These are phyloP conservation scores for Pogonocichla stellata DNA, from an alignment of 2,113 vertebrate genomes.

Conservation along the genomic window DNA sequence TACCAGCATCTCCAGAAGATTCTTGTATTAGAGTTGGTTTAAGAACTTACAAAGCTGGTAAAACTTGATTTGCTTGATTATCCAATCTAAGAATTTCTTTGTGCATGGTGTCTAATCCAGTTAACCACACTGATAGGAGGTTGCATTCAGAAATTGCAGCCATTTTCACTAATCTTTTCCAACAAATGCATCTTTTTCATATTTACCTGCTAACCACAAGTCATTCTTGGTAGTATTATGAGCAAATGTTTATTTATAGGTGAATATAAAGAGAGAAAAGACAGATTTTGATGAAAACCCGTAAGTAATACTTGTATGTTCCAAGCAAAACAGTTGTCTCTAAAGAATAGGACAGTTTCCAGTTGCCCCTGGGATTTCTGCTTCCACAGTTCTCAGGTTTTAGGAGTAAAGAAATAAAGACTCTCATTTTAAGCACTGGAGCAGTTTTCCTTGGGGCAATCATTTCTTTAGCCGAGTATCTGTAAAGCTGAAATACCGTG, in stretches of 20 bases:
- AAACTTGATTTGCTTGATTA: background rate
- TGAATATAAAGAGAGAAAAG: background rate
- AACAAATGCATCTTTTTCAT: background rate
- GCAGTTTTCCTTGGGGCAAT: background rate
- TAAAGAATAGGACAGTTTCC: background rate
- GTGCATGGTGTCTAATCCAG: background rate
- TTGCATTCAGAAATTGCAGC: background rate
- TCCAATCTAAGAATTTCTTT: background rate
- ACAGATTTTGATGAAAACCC: background rate
- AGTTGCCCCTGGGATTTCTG: background rate
- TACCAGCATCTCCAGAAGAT: background rate
- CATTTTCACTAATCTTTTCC: background rate
- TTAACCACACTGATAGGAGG: background rate
- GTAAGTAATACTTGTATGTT: background rate
- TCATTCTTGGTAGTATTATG: background rate
- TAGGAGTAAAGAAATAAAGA: background rate
- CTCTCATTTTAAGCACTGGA: background rate
- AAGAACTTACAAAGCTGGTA: background rate
- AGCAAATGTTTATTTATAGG: background rate
- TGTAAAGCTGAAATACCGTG: background rate
- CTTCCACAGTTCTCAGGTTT: background rate
- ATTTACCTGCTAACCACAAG: background rate
- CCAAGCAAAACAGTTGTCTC: background rate
- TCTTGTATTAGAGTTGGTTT: background rate
- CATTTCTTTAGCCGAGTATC: background rate